phyloP scores from a whole-genome alignment of 1,140 invertebrate genomes.

The Scaptodrosophila lebanonensis region DNA sequence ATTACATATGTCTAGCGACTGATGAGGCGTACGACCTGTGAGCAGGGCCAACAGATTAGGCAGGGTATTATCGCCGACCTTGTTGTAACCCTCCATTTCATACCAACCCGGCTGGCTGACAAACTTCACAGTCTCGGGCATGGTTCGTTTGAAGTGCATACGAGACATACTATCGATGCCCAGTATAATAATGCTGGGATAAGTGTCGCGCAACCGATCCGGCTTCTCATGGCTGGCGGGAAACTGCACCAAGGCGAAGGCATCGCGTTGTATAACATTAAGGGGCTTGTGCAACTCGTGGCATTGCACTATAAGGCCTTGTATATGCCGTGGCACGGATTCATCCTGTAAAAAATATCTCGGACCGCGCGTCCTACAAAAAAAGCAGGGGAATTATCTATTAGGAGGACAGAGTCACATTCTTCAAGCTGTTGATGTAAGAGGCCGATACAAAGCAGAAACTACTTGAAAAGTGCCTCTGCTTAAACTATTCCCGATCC shows the following conservation, averaged over 20 bases:
- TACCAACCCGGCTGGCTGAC: constrained; percentile 24
- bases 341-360: constrained; percentile 1
- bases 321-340: constrained; percentile 14
- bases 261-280: constrained; percentile 29
- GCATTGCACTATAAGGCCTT: constrained; percentile 27
- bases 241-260: constrained; percentile 37
- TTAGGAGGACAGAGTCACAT: neutral
- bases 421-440: too few species aligned
- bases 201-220: neutral
- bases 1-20: constrained; percentile 77
- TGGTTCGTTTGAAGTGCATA: constrained; percentile 40
- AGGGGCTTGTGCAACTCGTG: neutral
- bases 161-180: constrained; percentile 31
- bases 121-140: constrained; percentile 31
- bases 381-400: neutral
- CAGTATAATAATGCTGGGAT: constrained; percentile 27
- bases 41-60: constrained; percentile 88
- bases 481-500: too few species aligned
- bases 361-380: neutral
- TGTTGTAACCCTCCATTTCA: constrained; percentile 45
- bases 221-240: constrained; percentile 47
- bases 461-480: too few species aligned
- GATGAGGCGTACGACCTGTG: constrained; percentile 80
- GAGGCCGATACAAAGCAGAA: too few species aligned
- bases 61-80: constrained; percentile 86